Evolutionary conservation across 1,140 invertebrate genomes (phyloP).

Genomic region (Drosophila nebulosa): DNA sequence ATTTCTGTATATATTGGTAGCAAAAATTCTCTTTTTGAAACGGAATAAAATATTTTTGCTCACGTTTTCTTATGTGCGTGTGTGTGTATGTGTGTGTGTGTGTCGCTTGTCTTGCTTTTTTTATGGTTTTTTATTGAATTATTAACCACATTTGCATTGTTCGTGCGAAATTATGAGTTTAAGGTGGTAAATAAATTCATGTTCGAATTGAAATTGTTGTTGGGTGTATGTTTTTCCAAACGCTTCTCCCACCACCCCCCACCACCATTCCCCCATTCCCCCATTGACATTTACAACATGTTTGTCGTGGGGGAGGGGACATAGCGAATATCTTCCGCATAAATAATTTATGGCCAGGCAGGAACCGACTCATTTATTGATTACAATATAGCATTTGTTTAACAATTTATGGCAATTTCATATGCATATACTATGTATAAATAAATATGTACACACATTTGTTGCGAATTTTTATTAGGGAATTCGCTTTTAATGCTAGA

Average conservation of each 20-base stretch:
- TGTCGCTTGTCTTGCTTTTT: slow-evolving; percentile 15
- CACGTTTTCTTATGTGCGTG: slow-evolving; percentile 29
- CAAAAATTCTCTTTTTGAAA: neutral
- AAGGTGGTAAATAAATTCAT: slow-evolving; percentile 65
- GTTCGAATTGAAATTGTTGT: slow-evolving; percentile 41
- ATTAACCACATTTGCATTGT: slow-evolving; percentile 53
- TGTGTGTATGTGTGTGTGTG: neutral
- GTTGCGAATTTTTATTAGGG: slow-evolving; percentile 31
- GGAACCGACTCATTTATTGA: slow-evolving; percentile 60
- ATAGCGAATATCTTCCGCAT: slow-evolving; percentile 45
- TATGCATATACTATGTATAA: slow-evolving; percentile 26
- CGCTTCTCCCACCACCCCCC: neutral
- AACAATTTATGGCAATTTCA: slow-evolving; percentile 67
- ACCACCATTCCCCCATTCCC: neutral
- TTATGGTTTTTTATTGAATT: slow-evolving; percentile 57
- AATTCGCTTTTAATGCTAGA: slow-evolving; percentile 54
- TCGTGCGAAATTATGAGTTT: slow-evolving; percentile 63
- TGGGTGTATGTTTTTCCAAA: slow-evolving; percentile 25
- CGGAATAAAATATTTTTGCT: slow-evolving; percentile 24
- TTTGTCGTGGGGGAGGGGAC: slow-evolving; percentile 26
- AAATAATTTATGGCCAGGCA: slow-evolving; percentile 49
- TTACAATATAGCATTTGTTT: slow-evolving; percentile 75
- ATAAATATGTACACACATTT: slow-evolving; percentile 14
- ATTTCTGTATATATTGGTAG: neutral
- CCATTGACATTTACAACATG: slow-evolving; percentile 68